Conservation (phyloP, 1,140 invertebrate genomes). For the Zeugodacus cucurbitae region DNA sequence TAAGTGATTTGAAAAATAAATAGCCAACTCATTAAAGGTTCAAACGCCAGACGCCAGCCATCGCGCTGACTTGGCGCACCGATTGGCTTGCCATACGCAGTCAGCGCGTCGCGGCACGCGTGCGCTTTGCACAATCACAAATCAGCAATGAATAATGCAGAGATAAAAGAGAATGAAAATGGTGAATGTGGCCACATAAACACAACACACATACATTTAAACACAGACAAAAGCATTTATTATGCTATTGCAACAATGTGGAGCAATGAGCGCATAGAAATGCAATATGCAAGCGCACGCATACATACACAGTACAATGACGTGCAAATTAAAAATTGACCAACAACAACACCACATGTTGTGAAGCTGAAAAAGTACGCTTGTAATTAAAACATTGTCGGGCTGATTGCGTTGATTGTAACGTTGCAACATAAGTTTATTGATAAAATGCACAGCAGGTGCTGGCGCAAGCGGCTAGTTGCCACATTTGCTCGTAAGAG, state of each 20-base stretch:
- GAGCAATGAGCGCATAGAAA: neutral
- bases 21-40: too few relatives aligned
- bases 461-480: neutral
- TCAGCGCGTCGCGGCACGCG: neutral
- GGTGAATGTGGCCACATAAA: neutral
- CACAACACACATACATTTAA: neutral
- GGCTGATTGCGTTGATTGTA: neutral
- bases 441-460: neutral
- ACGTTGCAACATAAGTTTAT: neutral
- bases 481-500: too few relatives aligned
- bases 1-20: neutral
- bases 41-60: neutral
- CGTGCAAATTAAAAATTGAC: neutral
- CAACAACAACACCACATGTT: neutral
- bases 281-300: neutral
- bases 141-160: neutral
- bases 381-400: neutral
- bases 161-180: slow-evolving; percentile 12
- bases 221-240: neutral
- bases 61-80: neutral
- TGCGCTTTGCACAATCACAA: slow-evolving; percentile 4
- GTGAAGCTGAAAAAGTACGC: neutral
- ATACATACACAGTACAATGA: neutral
- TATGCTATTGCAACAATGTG: slow-evolving; percentile 10
- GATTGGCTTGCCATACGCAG: neutral